A percentile compares a stretch with the other conserved stretches of the same genome.
Conservation (phyloP, 2,888 invertebrate species). For the Strigamia transsilvanica region DNA sequence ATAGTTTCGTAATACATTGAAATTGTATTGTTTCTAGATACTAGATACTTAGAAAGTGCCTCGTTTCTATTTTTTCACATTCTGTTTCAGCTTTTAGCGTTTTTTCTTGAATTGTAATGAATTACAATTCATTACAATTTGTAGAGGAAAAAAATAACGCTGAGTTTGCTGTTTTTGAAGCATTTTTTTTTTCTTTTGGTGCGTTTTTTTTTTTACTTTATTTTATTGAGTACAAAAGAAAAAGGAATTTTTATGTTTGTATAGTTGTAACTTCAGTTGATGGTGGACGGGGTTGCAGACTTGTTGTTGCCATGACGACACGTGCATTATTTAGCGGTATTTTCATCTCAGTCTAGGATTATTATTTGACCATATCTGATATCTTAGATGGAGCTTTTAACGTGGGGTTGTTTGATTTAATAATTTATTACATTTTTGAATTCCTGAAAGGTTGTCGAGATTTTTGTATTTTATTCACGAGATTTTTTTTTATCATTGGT, state of each 20-base stretch:
- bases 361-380: too few relatives aligned
- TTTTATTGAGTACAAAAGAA: not conserved
- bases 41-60: not conserved
- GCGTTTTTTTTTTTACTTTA: not conserved
- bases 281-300: too few relatives aligned
- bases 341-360: too few relatives aligned
- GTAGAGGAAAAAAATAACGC: not conserved
- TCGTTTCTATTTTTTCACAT: not conserved
- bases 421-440: too few relatives aligned
- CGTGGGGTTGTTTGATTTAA: too few relatives aligned
- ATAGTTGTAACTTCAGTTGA: not conserved
- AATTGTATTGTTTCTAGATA: not conserved
- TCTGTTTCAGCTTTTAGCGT: not conserved
- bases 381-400: too few relatives aligned
- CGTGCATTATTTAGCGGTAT: too few relatives aligned
- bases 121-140: not conserved
- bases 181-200: not conserved
- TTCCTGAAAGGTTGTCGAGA: too few relatives aligned
- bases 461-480: too few relatives aligned
- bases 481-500: too few relatives aligned
- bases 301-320: too few relatives aligned
- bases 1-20: too few relatives aligned
- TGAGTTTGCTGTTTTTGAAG: not conserved
- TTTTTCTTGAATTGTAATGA: conserved; percentile 3
- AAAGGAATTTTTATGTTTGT: not conserved